Evolutionary conservation across 2,113 vertebrate genomes (phyloP).

Genomic region (Callithrix jacchus): DNA sequence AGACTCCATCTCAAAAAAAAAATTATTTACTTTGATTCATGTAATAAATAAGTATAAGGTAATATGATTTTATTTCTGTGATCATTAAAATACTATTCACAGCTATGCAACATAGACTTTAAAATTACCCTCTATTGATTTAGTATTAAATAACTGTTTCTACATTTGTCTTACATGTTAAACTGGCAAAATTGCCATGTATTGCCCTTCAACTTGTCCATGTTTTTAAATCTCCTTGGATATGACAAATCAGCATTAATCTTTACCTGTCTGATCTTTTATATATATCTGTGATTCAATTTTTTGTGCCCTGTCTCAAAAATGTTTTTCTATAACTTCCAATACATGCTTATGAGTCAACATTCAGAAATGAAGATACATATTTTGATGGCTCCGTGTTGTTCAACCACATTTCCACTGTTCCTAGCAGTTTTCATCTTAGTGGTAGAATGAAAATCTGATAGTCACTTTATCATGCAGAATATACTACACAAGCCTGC

Average conservation of each 20-base stretch:
- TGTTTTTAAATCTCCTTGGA: not conserved
- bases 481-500: not conserved
- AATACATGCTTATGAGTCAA: not conserved
- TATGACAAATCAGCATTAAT: not conserved
- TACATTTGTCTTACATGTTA: not conserved
- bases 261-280: not conserved
- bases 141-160: not conserved
- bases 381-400: not conserved
- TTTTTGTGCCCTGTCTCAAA: not conserved
- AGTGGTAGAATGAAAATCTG: not conserved
- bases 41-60: not conserved
- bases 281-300: not conserved
- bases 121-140: not conserved
- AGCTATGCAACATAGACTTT: not conserved
- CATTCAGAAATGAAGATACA: not conserved
- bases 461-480: not conserved
- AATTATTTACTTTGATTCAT: not conserved
- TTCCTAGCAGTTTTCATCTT: not conserved
- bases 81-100: not conserved
- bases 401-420: not conserved
- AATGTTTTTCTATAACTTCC: not conserved
- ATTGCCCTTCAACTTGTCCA: not conserved
- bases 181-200: not conserved
- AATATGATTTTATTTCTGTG: not conserved
- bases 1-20: not conserved